These are phyloP conservation scores for Peromyscus californicus DNA, from an alignment of 2,113 vertebrate genomes.

Conservation along the genomic window DNA sequence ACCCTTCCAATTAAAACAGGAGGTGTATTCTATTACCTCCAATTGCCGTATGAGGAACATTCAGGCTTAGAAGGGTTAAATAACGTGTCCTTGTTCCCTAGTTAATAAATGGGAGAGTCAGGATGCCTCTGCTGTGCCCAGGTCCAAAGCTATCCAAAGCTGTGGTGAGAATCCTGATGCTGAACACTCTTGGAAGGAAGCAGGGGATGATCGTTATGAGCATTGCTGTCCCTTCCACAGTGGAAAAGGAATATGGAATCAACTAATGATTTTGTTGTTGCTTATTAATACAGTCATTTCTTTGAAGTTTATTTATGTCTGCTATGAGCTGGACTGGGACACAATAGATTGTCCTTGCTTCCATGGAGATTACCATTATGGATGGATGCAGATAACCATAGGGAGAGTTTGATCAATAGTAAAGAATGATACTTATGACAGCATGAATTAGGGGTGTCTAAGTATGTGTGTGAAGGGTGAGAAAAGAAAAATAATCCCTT, in stretches of 20 bases:
- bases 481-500: not conserved
- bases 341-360: not conserved
- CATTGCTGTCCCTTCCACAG: not conserved
- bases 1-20: not conserved
- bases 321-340: not conserved
- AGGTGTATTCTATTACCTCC: not conserved
- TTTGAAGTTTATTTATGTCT: conserved; percentile 16
- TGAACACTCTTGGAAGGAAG: not conserved
- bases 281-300: conserved; percentile 10
- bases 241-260: not conserved
- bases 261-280: not conserved
- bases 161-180: not conserved
- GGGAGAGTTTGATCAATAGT: not conserved
- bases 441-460: not conserved
- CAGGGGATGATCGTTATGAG: accelerated
- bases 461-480: not conserved
- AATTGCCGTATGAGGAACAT: not conserved
- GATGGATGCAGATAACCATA: not conserved
- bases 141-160: not conserved
- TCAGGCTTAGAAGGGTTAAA: not conserved
- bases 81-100: not conserved
- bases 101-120: not conserved
- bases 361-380: not conserved
- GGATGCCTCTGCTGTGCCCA: not conserved
- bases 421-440: not conserved